These are phyloP conservation scores for Barypeithes pellucidus DNA, from an alignment of 2,888 invertebrate genomes.

Conservation along the genomic window DNA sequence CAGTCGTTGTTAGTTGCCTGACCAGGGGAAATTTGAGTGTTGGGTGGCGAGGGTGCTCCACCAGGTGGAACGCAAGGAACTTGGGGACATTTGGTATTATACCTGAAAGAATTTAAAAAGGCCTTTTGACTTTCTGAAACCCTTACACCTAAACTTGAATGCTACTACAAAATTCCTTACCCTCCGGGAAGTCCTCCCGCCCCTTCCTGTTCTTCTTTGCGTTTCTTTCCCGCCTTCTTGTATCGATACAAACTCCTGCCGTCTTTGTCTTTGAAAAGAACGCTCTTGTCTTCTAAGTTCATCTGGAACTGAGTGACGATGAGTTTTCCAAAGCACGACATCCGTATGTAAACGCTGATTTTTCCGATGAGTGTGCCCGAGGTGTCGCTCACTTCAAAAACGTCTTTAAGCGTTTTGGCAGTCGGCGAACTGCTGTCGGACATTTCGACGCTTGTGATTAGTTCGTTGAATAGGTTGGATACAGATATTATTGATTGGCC, in stretches of 20 bases:
- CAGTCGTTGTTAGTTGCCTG: not conserved
- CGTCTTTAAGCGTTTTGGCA: conserved; percentile 77
- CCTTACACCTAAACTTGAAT: not conserved
- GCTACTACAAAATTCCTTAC: not conserved
- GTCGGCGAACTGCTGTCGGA: conserved; percentile 71
- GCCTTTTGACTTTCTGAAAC: too few species aligned
- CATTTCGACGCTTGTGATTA: conserved; percentile 70
- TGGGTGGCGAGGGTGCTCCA: not conserved
- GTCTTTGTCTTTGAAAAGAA: conserved; percentile 70
- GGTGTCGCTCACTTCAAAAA: conserved; percentile 73
- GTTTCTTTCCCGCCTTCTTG: conserved; percentile 63
- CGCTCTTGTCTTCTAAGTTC: conserved; percentile 69
- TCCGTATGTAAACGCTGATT: conserved; percentile 76
- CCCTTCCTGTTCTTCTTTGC: conserved; percentile 3
- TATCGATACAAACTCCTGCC: conserved; percentile 69
- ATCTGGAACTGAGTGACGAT: conserved; percentile 80
- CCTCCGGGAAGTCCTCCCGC: not conserved
- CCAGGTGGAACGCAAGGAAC: conserved; percentile 54
- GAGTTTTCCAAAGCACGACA: conserved; percentile 79
- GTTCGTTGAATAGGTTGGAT: conserved; percentile 75
- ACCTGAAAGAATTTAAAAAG: too few species aligned
- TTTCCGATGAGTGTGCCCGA: conserved; percentile 73
- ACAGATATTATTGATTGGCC: conserved; percentile 76
- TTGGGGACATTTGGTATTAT: conserved; percentile 44
- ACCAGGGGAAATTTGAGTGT: not conserved